Evolutionary conservation across 2,797 vertebrate genomes (phyloP).

Genomic region (Ibycter americanus): DNA sequence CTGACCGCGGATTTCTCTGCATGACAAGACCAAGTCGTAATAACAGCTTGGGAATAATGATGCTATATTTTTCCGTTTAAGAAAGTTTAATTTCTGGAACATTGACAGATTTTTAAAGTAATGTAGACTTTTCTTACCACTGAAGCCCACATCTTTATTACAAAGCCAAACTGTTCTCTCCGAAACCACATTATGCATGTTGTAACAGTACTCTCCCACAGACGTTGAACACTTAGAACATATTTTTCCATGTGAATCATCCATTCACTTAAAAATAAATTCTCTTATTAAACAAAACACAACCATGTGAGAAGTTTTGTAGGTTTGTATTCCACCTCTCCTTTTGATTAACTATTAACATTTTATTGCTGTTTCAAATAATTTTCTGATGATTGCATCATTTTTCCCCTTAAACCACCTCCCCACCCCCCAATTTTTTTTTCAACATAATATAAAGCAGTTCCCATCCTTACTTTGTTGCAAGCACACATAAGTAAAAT

Average conservation of each 20-base stretch:
- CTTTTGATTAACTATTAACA: conserved; percentile 6
- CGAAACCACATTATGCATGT: conserved; percentile 41
- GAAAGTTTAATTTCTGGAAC: conserved; percentile 29
- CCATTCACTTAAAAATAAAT: conserved; percentile 48
- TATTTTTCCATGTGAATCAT: conserved; percentile 67
- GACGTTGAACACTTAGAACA: conserved; percentile 40
- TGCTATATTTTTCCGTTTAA: conserved; percentile 27
- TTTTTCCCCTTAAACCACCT: not conserved
- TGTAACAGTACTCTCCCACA: conserved; percentile 62
- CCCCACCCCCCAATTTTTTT: not conserved
- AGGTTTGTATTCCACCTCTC: not conserved
- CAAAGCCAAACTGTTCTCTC: conserved; percentile 51
- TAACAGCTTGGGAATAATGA: conserved; percentile 22
- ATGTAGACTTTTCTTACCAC: not conserved
- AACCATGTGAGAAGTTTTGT: not conserved
- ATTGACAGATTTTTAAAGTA: conserved; percentile 21
- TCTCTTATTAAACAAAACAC: conserved; percentile 37
- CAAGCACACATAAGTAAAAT: not conserved
- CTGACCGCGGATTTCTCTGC: not conserved
- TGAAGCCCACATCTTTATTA: conserved; percentile 46
- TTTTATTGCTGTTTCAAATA: not conserved
- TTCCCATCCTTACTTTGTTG: not conserved
- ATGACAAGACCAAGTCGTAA: not conserved
- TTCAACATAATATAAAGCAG: not conserved
- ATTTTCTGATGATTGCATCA: conserved; percentile 6